A percentile compares a stretch with the other conserved stretches of the same genome.
Evolutionary conservation across 2,888 invertebrate genomes (phyloP).

Genomic region (Chorisops tibialis): DNA sequence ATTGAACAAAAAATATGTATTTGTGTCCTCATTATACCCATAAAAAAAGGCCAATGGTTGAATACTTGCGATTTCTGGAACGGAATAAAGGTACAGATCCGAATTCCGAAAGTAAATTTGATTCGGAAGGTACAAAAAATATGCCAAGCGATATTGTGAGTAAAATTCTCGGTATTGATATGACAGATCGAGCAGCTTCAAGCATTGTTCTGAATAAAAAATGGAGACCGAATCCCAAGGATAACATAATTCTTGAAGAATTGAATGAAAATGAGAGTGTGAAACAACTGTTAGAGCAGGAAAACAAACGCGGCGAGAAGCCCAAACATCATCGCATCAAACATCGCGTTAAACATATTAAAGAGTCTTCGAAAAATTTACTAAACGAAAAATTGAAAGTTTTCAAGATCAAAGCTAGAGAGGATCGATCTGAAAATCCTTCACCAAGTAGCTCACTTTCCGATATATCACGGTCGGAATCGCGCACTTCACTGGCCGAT

Average conservation of each 20-base stretch:
- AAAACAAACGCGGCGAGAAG: slow-evolving; percentile 59
- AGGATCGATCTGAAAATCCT: slow-evolving; percentile 48
- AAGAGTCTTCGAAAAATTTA: slow-evolving; percentile 59
- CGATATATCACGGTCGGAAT: slow-evolving; percentile 48
- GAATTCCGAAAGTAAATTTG: slow-evolving; percentile 39
- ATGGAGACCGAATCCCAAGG: slow-evolving; percentile 36
- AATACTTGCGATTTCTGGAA: slow-evolving; percentile 55
- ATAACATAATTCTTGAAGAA: slow-evolving; percentile 37
- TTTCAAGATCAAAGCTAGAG: slow-evolving; percentile 57
- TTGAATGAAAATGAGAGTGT: slow-evolving; percentile 45
- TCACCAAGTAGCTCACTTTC: slow-evolving; percentile 57
- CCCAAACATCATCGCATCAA: slow-evolving; percentile 53
- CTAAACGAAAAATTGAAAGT: slow-evolving; percentile 62
- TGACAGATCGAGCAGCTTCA: slow-evolving; percentile 36
- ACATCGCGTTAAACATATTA: slow-evolving; percentile 62
- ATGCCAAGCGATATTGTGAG: slow-evolving; percentile 35
- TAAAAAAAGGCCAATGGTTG: slow-evolving; percentile 42
- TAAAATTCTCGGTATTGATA: slow-evolving; percentile 38
- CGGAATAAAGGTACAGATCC: slow-evolving; percentile 57
- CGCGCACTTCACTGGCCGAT: slow-evolving; percentile 51
- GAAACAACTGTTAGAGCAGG: slow-evolving; percentile 54
- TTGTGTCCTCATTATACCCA: neutral
- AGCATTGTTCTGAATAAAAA: slow-evolving; percentile 36
- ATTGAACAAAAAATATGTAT: neutral
- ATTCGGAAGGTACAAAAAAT: slow-evolving; percentile 27